Percentiles rank a stretch among this genome's conserved stretches.
phyloP scores from a whole-genome alignment of 2,113 vertebrate species.

The Xiphophorus couchianus region DNA sequence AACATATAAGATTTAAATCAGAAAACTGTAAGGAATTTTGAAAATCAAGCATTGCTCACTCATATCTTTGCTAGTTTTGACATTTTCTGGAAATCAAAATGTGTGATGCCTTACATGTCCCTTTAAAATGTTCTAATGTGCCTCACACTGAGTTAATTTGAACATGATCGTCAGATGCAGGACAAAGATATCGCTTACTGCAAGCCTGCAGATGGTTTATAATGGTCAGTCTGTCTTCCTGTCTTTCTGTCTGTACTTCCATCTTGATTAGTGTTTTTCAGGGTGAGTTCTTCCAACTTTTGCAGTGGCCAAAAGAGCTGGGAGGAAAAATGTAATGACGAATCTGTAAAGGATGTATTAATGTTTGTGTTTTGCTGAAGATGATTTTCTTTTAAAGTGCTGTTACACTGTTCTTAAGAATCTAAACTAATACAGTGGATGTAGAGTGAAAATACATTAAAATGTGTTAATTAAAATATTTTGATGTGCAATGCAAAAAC shows the following conservation, averaged over 20 bases:
- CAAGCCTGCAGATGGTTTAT: no score
- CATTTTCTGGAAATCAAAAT: no score
- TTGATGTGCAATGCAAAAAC: background rate
- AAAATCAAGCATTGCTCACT: no score
- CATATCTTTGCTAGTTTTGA: no score
- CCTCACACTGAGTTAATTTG: no score
- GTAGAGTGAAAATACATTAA: background rate
- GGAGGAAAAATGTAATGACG: background rate
- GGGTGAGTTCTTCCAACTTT: background rate
- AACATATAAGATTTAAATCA: no score
- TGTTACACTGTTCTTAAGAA: background rate
- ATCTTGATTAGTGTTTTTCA: background rate
- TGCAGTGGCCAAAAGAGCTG: background rate
- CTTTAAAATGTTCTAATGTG: background rate
- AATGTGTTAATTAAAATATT: background rate
- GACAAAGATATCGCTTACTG: background rate
- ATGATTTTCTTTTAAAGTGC: background rate
- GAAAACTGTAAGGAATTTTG: no score
- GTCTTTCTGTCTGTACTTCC: background rate
- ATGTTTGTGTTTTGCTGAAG: no score
- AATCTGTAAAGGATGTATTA: background rate
- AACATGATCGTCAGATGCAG: background rate
- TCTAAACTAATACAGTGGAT: background rate
- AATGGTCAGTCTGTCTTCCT: background rate
- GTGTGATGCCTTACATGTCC: no score